Conservation (phyloP, 2,888 invertebrate genomes). For the Xestia ashworthii region DNA sequence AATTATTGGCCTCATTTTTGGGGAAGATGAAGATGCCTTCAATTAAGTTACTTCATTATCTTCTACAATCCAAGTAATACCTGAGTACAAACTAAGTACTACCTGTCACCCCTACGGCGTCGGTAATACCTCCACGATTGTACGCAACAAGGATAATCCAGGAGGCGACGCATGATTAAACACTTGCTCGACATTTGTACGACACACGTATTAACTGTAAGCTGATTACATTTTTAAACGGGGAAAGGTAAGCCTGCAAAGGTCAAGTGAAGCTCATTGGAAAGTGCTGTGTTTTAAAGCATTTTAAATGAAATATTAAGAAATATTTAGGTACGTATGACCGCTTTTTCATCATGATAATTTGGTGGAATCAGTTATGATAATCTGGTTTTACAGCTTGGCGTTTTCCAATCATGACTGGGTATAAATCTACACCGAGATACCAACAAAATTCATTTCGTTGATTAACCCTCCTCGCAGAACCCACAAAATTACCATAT, state of each 20-base stretch:
- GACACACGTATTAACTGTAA: conserved; percentile 42
- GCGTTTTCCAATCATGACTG: neutral
- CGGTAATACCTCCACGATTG: conserved; percentile 36
- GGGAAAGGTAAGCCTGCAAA: conserved; percentile 34
- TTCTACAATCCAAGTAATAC: no score
- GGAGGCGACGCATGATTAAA: conserved; percentile 52
- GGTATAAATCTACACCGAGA: neutral
- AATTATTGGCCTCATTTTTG: no score
- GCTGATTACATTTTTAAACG: conserved; percentile 45
- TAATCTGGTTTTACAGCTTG: neutral
- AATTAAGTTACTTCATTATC: neutral
- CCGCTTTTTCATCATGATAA: neutral
- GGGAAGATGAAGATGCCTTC: no score
- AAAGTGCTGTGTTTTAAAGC: neutral
- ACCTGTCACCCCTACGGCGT: conserved; percentile 1
- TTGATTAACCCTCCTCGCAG: conserved; percentile 18
- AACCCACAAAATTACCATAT: conserved; percentile 39
- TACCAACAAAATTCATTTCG: neutral
- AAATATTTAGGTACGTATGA: neutral
- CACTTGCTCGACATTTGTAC: conserved; percentile 48
- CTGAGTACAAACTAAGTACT: no score
- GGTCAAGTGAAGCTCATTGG: conserved; percentile 13
- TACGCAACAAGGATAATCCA: conserved; percentile 48
- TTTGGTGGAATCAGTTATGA: neutral
- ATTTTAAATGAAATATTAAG: conserved; percentile 1